Base-by-base conservation (phyloP, 2,888 invertebrate genomes). In the Gymnoscelis rufifasciata region DNA sequence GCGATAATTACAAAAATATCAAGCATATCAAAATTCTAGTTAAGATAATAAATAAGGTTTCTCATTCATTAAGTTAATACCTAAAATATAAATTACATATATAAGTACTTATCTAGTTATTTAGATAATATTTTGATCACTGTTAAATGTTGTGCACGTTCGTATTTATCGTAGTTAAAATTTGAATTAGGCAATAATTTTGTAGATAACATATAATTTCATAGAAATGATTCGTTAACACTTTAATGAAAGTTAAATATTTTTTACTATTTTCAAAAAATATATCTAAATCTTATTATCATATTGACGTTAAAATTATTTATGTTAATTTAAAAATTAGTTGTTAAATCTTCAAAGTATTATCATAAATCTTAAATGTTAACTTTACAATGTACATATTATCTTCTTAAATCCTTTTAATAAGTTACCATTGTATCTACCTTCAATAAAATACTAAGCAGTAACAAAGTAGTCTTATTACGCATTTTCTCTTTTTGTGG, bases 81-180 rank as follows among this genome's bases (percentile, higher is more conserved):
- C 11, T 52, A 54, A 51, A 54, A 51, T 41, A 39, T 40, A 58
- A 65, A 59, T 56, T 60, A 65, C 59, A 67, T 63, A 59, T 60
- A 54, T 71, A 73, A 71, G 62, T 58, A 59, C 60, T 64, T 59
- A 66, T 78, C 74, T 74, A 74, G 79, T 81, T 78, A 65, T 78
- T 76, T 83, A 82, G 74, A 62, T 61, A 73, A 74, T 82, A 81
- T 75, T 84, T 83, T 78, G 78, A 80, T 83, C 88, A 88, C 88
- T 88, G 88, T 88, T 88, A 86, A 87, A 87, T 87, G 88, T 88
- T 83, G 84, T 87, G 88, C 88, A 88, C 88, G 71, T 82, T 83
- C 72, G 70, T 79, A 77, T 75, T 19, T 19, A 66, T 56, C 54
- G 74, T 83, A 82, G 80, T 66, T 64, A 71, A 74, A 66, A 10